Conservation (phyloP, 2,888 invertebrate species). For the Ochropleura plecta region DNA sequence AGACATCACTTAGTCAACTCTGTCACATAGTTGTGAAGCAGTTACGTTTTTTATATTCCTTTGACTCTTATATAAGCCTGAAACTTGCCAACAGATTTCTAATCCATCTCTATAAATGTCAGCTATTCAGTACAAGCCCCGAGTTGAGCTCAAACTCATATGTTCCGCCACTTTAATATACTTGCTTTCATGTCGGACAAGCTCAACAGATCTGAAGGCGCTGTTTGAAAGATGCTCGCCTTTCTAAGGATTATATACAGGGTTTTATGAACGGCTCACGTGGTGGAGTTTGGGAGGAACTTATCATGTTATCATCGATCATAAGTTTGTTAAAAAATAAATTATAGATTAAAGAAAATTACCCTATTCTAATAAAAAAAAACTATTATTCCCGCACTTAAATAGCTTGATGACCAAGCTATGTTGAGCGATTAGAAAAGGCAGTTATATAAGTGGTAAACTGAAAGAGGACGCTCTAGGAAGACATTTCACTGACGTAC, state of each 20-base stretch:
- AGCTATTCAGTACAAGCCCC: slow-evolving; percentile 27
- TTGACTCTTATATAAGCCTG: slow-evolving; percentile 1
- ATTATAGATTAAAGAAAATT: background rate
- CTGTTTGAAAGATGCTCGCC: slow-evolving; percentile 10
- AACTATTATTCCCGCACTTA: background rate
- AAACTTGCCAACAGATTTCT: background rate
- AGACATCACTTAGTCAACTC: background rate
- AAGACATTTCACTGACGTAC: background rate
- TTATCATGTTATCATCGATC: slow-evolving; percentile 4
- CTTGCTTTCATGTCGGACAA: slow-evolving; percentile 49
- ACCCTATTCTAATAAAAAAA: background rate
- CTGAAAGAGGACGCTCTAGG: background rate
- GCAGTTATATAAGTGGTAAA: background rate
- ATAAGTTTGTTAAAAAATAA: background rate
- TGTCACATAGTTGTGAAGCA: background rate
- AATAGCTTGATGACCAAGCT: background rate
- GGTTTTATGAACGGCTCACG: background rate
- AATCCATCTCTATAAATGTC: slow-evolving; percentile 35
- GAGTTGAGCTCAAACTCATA: slow-evolving; percentile 22
- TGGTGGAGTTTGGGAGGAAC: background rate
- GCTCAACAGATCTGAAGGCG: slow-evolving; percentile 28
- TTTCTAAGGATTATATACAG: background rate
- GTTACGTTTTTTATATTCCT: slow-evolving; percentile 12
- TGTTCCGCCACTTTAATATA: slow-evolving; percentile 29
- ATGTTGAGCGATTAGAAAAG: background rate